Percentiles rank a stretch among this genome's conserved stretches.
These are phyloP conservation scores for Cryptotermes secundus DNA, from an alignment of 1,140 invertebrate genomes.

Conservation along the genomic window DNA sequence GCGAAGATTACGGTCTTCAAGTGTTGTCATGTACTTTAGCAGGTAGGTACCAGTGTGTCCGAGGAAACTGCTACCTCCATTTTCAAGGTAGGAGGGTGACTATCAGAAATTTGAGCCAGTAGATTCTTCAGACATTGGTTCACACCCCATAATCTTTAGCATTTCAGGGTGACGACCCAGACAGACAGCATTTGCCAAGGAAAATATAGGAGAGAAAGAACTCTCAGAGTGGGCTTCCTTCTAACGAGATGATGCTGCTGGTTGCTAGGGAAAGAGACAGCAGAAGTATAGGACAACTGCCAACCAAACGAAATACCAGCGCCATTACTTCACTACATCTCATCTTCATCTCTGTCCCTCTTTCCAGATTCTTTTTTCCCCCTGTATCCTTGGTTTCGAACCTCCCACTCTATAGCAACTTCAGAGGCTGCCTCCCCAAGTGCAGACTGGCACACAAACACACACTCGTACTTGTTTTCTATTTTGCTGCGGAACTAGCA, in stretches of 20 bases:
- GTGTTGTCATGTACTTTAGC: too few relatives aligned
- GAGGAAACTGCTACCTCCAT: too few relatives aligned
- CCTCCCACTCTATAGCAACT: neutral
- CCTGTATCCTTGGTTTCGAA: neutral
- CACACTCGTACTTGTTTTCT: neutral
- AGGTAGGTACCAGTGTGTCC: too few relatives aligned
- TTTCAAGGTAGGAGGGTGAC: too few relatives aligned
- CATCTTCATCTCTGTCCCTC: neutral
- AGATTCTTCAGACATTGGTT: too few relatives aligned
- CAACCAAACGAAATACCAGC: constrained; percentile 1
- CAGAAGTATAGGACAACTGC: neutral
- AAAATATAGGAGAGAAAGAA: too few relatives aligned
- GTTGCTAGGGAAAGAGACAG: neutral
- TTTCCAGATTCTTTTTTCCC: neutral
- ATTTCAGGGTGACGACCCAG: too few relatives aligned
- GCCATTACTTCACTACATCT: neutral
- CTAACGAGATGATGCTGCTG: neutral
- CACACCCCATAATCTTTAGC: too few relatives aligned
- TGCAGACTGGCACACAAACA: neutral
- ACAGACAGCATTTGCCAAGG: too few relatives aligned
- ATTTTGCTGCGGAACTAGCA: neutral
- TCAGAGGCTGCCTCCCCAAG: neutral
- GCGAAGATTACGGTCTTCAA: too few relatives aligned
- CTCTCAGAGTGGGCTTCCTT: too few relatives aligned
- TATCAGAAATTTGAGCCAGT: too few relatives aligned